Base-by-base conservation (phyloP, 1,140 invertebrate genomes). In the Atta colombica region DNA sequence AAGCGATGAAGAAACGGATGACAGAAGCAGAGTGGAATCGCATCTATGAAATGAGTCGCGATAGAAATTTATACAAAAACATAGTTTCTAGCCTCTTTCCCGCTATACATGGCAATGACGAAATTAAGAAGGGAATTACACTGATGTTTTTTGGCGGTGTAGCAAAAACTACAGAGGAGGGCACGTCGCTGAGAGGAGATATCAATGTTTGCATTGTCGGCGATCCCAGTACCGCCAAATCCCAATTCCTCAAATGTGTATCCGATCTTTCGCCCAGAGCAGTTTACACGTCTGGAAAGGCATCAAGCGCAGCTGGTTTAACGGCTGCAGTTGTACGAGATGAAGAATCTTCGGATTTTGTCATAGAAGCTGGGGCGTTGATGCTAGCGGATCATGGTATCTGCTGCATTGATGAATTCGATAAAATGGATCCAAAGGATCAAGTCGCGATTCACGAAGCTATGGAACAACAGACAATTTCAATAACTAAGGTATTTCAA, bases 391-490 rank as follows among this genome's bases (percentile, higher is more conserved):
- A 99, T 95, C 99, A 99, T 95, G 99, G 99, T 18, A 98, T 99
- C 45, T 99, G 99, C 94, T 99, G 99, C 94, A 99, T 99, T 91
- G 99, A 99, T 94, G 99, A 99, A 96, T 99, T 99, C 95, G 99
- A 99, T 93, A 99, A 99, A 96, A 99, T 99, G 99, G 99, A 99
- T 94, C 96, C 96, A 1, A 97, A 97, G 85, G 99, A 99, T 96
- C 99, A 99, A 95, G 99, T 99, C 7, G 99, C 99, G 39, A 99
- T 99, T 93, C 99, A 99, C 95, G 99, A 99, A 96, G 99, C 99
- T 68, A 99, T 99, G 99, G 99, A 99, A 96, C 99, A 99, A 94
- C 99, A 99, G 95, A 99, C 99, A 0, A 99, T 99, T 93, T 99
- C 99, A 1, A 97, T 99, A 75, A 99, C 99, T 0, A 99, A 99